Percentiles rank a stretch among this genome's conserved stretches.
phyloP scores from a whole-genome alignment of 2,113 vertebrate species.

The Anolis carolinensis region DNA sequence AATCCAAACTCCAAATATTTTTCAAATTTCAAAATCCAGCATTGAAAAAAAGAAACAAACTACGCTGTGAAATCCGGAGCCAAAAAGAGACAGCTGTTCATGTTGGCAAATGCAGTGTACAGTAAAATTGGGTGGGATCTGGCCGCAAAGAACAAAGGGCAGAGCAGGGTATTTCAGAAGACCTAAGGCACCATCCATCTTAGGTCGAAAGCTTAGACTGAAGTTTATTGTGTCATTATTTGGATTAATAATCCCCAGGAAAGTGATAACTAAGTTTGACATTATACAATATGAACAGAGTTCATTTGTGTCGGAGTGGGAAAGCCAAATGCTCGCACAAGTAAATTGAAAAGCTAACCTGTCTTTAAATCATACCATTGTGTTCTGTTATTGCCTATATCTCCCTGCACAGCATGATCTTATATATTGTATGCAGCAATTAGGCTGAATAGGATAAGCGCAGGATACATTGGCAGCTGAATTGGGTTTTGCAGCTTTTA shows the following conservation, averaged over 20 bases:
- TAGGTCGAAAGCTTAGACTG: conserved; percentile 50
- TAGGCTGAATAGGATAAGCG: conserved; percentile 71
- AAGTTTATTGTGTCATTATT: conserved; percentile 65
- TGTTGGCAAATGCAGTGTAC: conserved; percentile 40
- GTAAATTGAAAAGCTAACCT: conserved; percentile 70
- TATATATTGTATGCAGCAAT: conserved; percentile 76
- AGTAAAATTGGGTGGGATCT: conserved; percentile 41
- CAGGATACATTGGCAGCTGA: conserved; percentile 71
- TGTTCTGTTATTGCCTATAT: conserved; percentile 71
- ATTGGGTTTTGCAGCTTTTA: conserved; percentile 56
- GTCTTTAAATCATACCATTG: conserved; percentile 74
- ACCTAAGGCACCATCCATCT: conserved; percentile 35
- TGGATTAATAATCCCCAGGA: conserved; percentile 66
- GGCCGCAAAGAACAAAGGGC: conserved; percentile 12
- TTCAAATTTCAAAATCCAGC: conserved; percentile 28
- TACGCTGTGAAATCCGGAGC: neutral
- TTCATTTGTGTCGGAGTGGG: conserved; percentile 69
- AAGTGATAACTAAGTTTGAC: conserved; percentile 67
- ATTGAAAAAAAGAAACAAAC: neutral
- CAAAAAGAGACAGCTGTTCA: conserved; percentile 38
- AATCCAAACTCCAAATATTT: conserved; percentile 12
- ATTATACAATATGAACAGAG: conserved; percentile 72
- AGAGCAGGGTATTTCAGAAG: conserved; percentile 54
- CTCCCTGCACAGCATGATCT: conserved; percentile 74
- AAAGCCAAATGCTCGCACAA: conserved; percentile 73